Evolutionary conservation across 2,113 vertebrate species (phyloP).

Genomic region (Syngnathoides biaculeatus): DNA sequence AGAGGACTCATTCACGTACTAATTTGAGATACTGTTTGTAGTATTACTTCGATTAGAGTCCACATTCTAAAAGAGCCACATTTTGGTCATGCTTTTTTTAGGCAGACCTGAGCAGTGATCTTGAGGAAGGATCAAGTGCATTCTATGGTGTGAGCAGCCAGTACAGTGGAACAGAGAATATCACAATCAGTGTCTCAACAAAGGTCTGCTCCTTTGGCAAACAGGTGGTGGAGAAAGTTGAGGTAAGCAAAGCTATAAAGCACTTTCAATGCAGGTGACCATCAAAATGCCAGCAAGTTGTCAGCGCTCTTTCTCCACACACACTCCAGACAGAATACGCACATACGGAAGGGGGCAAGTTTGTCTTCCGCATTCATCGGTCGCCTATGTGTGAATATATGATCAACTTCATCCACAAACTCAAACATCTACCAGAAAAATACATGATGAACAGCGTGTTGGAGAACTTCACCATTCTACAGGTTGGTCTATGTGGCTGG

Average conservation of each 20-base stretch:
- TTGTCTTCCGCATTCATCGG: conserved; percentile 89
- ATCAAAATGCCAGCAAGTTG: not conserved
- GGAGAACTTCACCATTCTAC: conserved; percentile 97
- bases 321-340: conserved; percentile 85
- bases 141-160: conserved; percentile 94
- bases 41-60: too few relatives aligned
- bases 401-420: conserved; percentile 98
- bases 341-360: conserved; percentile 85
- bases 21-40: not conserved
- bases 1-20: too few relatives aligned
- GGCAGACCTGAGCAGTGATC: conserved; percentile 87
- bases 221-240: conserved; percentile 94
- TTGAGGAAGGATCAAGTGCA: conserved; percentile 85
- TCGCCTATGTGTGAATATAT: conserved; percentile 97
- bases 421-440: conserved; percentile 93
- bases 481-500: conserved; percentile 76
- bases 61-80: not conserved
- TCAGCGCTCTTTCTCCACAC: not conserved
- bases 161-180: conserved; percentile 90
- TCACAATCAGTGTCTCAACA: conserved; percentile 93
- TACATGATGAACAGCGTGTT: conserved; percentile 98
- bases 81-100: conserved; percentile 34
- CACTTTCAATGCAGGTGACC: fast-evolving
- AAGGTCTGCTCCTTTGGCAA: conserved; percentile 97
- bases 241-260: conserved; percentile 74